phyloP scores from a whole-genome alignment of 2,888 invertebrate genomes.

The Andrena bicolor region DNA sequence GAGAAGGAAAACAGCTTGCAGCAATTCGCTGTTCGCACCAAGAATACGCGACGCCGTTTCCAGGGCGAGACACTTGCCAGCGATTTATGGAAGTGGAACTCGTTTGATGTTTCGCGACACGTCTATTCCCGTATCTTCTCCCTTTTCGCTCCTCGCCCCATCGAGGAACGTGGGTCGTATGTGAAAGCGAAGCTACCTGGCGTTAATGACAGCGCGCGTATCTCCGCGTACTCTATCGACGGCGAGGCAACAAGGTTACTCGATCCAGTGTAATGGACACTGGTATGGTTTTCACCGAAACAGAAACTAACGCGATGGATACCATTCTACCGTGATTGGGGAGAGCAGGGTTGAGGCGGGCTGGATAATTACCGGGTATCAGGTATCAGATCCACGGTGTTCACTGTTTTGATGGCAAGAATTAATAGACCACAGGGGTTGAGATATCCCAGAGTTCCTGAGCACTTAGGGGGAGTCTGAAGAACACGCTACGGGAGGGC shows the following conservation, averaged over 20 bases:
- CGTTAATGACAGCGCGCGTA: background rate
- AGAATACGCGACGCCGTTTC: background rate
- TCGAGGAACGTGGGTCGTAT: background rate
- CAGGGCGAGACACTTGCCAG: background rate
- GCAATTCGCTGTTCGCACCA: background rate
- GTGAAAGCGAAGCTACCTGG: too few relatives aligned
- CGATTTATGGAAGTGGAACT: constrained; percentile 12
- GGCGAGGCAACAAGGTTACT: constrained; percentile 5
- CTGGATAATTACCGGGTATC: background rate
- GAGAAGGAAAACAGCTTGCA: constrained; percentile 15
- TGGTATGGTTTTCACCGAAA: background rate
- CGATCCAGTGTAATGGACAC: background rate
- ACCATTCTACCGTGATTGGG: background rate
- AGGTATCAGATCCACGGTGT: background rate
- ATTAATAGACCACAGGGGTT: background rate
- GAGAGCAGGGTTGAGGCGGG: background rate
- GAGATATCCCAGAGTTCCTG: background rate
- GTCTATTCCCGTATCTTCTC: background rate
- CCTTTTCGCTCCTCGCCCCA: background rate
- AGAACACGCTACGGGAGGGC: background rate
- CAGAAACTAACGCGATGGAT: background rate
- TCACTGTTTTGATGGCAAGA: background rate
- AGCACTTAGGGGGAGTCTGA: background rate
- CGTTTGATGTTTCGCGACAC: constrained; percentile 12
- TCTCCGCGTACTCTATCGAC: background rate